Percentiles rank a stretch among this genome's conserved stretches.
These are phyloP conservation scores for Tangara arthus DNA, from an alignment of 2,797 vertebrate species.

Conservation along the genomic window DNA sequence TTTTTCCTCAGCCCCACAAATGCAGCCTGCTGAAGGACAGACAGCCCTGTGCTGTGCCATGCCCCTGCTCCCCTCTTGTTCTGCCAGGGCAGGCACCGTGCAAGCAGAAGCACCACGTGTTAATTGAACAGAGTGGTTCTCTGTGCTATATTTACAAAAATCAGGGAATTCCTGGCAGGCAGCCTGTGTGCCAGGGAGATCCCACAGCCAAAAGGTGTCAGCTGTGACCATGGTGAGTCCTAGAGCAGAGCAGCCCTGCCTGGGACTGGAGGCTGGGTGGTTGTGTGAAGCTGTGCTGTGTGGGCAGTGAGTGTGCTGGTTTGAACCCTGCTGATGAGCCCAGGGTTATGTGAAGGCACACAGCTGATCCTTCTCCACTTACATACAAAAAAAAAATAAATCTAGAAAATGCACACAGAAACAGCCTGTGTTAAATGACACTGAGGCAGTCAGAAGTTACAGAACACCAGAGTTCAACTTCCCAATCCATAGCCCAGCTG, in stretches of 20 bases:
- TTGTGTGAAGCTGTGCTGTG: neutral
- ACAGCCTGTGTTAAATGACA: neutral
- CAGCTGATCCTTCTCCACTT: neutral
- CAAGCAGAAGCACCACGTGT: neutral
- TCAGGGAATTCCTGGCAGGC: neutral
- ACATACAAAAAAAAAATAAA: neutral
- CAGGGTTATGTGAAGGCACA: neutral
- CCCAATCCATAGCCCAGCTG: neutral
- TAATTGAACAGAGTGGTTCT: neutral
- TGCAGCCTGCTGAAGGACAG: neutral
- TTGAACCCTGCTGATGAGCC: neutral
- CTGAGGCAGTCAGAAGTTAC: neutral
- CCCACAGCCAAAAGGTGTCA: neutral
- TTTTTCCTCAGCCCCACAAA: neutral
- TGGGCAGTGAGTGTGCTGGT: neutral
- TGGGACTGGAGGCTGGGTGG: neutral
- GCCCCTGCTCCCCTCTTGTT: accelerated
- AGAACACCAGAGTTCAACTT: neutral
- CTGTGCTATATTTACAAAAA: neutral
- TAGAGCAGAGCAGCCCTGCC: neutral
- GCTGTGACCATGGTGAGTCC: too few species aligned
- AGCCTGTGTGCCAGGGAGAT: neutral
- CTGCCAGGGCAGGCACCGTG: neutral
- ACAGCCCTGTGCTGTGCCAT: accelerated
- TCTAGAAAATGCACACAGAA: neutral